Evolutionary conservation across 2,888 invertebrate genomes (phyloP).

Genomic region (Agriopis marginaria): DNA sequence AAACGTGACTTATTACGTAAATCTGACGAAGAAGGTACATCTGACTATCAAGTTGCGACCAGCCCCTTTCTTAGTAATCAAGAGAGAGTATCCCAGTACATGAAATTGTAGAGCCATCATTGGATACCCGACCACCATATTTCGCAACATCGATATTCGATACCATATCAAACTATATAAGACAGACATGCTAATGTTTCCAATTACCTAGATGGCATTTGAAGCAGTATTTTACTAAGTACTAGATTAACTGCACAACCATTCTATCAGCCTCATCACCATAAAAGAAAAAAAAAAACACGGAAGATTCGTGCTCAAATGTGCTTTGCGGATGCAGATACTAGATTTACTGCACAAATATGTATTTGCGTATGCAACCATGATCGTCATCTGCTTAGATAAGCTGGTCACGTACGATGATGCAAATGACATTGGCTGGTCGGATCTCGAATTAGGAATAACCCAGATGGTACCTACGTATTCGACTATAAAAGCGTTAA

Average conservation of each 20-base stretch:
- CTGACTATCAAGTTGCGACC: too few relatives aligned
- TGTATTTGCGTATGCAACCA: constrained; percentile 15
- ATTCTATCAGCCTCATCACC: background rate
- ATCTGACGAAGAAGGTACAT: too few relatives aligned
- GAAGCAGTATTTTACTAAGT: background rate
- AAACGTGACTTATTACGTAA: too few relatives aligned
- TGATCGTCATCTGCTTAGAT: constrained; percentile 12
- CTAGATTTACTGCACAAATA: constrained; percentile 20
- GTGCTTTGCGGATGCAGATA: constrained; percentile 4
- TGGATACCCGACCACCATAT: too few relatives aligned
- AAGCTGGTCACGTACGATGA: constrained; percentile 21
- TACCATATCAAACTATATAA: background rate
- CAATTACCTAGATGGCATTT: background rate
- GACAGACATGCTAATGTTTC: background rate
- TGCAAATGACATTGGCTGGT: constrained; percentile 4
- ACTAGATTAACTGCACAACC: background rate
- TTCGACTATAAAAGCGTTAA: background rate
- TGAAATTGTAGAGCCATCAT: too few relatives aligned
- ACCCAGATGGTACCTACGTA: background rate
- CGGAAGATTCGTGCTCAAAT: background rate
- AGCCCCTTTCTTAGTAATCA: too few relatives aligned
- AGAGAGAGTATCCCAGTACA: too few relatives aligned
- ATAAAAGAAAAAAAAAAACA: background rate
- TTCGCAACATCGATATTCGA: too few relatives aligned
- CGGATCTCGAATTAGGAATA: constrained; percentile 8